Percentiles rank a stretch among this genome's conserved stretches.
phyloP scores from a whole-genome alignment of 2,888 invertebrate genomes.

The Hypselothyrea guttata region DNA sequence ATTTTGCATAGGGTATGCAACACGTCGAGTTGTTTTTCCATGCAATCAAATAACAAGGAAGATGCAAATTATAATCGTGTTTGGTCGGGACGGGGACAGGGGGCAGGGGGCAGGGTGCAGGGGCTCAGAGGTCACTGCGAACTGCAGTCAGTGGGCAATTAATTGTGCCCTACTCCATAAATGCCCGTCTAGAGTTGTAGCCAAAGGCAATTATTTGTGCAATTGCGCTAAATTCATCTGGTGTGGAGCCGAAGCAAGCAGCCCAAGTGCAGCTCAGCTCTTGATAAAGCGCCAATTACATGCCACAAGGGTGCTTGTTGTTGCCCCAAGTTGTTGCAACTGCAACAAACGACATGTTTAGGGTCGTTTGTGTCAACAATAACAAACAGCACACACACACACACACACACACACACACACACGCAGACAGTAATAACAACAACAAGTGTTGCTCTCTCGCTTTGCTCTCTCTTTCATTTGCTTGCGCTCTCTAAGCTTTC shows the following conservation, averaged over 20 bases:
- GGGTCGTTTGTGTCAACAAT: conserved; percentile 54
- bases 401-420: conserved; percentile 7
- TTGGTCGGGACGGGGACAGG: background rate
- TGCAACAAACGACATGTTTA: conserved; percentile 52
- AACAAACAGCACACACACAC: conserved; percentile 36
- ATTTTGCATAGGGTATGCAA: background rate
- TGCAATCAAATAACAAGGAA: background rate
- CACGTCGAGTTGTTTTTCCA: background rate
- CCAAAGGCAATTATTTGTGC: no score
- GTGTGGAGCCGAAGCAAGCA: background rate
- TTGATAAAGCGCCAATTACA: conserved; percentile 42
- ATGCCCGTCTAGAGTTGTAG: no score
- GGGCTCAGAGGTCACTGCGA: background rate
- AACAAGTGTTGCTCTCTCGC: conserved; percentile 22
- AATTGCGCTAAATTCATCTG: no score
- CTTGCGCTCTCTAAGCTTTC: background rate
- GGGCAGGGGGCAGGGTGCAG: background rate
- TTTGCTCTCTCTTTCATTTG: background rate
- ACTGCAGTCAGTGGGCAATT: no score
- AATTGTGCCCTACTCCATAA: no score
- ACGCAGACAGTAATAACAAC: conserved; percentile 16
- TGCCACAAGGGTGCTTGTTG: conserved; percentile 12
- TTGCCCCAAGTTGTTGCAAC: conserved; percentile 29
- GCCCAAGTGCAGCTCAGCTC: conserved; percentile 6
- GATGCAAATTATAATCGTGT: conserved; percentile 11